Percentiles rank a stretch among this genome's conserved stretches.
Evolutionary conservation across 2,888 invertebrate genomes (phyloP).

Genomic region (Andricus curvator): DNA sequence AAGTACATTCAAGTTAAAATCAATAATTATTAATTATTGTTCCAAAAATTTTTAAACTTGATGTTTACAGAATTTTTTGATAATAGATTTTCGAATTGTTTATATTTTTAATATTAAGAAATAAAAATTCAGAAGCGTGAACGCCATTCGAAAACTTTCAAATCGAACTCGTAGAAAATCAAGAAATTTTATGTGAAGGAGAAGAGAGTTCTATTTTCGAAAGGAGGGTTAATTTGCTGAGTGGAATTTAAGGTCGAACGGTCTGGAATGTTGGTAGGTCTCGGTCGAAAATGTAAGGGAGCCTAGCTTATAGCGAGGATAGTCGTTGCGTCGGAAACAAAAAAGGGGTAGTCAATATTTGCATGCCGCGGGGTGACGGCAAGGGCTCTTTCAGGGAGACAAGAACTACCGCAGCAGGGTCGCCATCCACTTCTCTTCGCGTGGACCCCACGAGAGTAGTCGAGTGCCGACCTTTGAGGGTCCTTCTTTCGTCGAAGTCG

Average conservation of each 20-base stretch:
- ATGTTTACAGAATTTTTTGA: no score
- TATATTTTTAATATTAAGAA: no score
- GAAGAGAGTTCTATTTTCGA: neutral
- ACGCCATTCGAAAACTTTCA: neutral
- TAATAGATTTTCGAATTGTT: no score
- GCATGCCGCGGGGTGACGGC: constrained; percentile 71
- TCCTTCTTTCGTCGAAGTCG: constrained; percentile 59
- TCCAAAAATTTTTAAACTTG: no score
- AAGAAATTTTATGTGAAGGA: neutral
- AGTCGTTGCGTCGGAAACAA: constrained; percentile 48
- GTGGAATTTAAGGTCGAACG: constrained; percentile 2
- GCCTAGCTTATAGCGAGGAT: neutral
- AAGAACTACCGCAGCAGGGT: constrained; percentile 58
- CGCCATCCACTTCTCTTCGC: constrained; percentile 44
- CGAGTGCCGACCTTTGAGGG: constrained; percentile 67
- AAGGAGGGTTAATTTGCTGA: neutral
- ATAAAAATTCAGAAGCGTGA: no score
- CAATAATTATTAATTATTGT: no score
- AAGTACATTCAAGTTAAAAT: no score
- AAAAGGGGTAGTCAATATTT: constrained; percentile 74
- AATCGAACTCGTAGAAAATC: neutral
- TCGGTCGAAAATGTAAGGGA: constrained; percentile 2
- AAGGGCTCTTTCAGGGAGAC: constrained; percentile 70
- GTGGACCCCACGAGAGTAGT: constrained; percentile 59
- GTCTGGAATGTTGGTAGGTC: neutral